Evolutionary conservation across 1,140 invertebrate genomes (phyloP).

Genomic region (Ganaspis sp.): DNA sequence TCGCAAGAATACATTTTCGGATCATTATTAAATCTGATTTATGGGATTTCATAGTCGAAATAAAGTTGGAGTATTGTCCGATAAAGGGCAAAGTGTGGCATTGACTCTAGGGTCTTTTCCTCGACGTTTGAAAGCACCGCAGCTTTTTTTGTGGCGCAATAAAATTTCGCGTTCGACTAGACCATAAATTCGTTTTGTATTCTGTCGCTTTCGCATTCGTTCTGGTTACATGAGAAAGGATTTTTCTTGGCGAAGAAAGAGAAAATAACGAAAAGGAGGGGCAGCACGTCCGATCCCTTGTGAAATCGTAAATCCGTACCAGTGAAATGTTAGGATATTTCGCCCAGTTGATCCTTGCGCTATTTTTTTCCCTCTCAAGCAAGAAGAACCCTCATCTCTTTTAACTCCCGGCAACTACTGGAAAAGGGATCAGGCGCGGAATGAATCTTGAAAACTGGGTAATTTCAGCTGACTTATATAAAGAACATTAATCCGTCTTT

Average conservation of each 20-base stretch:
- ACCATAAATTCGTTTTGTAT: slow-evolving; percentile 17
- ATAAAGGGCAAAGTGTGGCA: not conserved
- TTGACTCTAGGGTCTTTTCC: not conserved
- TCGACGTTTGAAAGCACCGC: not conserved
- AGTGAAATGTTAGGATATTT: slow-evolving; percentile 29
- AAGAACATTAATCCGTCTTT: slow-evolving; percentile 10
- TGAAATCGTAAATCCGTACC: slow-evolving; percentile 18
- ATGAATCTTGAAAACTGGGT: slow-evolving; percentile 11
- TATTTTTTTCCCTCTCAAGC: not conserved
- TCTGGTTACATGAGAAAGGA: slow-evolving; percentile 27
- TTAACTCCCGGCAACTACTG: not conserved
- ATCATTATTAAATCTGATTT: too few relatives aligned
- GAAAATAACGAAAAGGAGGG: slow-evolving; percentile 19
- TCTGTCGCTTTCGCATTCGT: slow-evolving; percentile 19
- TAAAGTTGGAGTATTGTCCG: too few relatives aligned
- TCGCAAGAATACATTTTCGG: too few relatives aligned
- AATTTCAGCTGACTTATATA: slow-evolving; percentile 12
- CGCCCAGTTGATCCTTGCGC: not conserved
- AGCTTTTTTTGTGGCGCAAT: not conserved
- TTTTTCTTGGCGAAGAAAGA: slow-evolving; percentile 10
- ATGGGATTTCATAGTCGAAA: too few relatives aligned
- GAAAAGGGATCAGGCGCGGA: not conserved
- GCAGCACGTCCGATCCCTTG: slow-evolving; percentile 18
- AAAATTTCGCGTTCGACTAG: slow-evolving; percentile 10
- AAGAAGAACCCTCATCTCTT: slow-evolving; percentile 18